Conservation (phyloP, 1,140 invertebrate species). For the Drosophila ananassae region DNA sequence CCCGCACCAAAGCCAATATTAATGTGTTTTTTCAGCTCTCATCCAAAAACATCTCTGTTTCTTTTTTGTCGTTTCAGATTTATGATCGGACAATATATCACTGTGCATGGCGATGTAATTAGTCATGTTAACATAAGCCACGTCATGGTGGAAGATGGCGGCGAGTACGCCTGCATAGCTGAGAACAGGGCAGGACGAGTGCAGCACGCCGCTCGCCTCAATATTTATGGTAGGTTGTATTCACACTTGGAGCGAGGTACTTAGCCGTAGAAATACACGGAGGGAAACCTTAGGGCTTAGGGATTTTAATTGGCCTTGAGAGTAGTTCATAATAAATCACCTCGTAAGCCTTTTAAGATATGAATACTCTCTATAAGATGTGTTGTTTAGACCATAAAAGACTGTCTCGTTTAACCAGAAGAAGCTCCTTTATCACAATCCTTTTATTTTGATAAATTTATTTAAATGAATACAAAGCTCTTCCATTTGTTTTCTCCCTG, state of each 20-base stretch:
- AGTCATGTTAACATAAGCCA: slow-evolving; percentile 94
- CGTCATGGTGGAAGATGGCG: slow-evolving; percentile 93
- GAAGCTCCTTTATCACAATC: too few relatives aligned
- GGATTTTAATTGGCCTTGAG: too few relatives aligned
- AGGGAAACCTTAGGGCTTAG: background rate
- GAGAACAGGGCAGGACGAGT: slow-evolving; percentile 91
- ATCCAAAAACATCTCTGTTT: slow-evolving; percentile 24
- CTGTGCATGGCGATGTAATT: slow-evolving; percentile 92
- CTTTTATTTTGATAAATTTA: too few relatives aligned
- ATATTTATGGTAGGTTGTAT: slow-evolving; percentile 91
- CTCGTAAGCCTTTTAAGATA: too few relatives aligned
- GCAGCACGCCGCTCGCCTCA: slow-evolving; percentile 91
- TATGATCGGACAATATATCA: slow-evolving; percentile 92
- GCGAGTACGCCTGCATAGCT: slow-evolving; percentile 92
- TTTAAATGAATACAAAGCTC: too few relatives aligned
- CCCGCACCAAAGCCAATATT: slow-evolving; percentile 52
- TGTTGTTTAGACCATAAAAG: too few relatives aligned
- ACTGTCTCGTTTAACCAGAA: too few relatives aligned
- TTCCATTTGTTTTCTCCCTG: background rate
- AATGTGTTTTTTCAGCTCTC: slow-evolving; percentile 54
- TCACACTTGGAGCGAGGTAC: slow-evolving; percentile 32
- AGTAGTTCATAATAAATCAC: too few relatives aligned
- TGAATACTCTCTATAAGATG: too few relatives aligned
- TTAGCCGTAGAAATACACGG: slow-evolving; percentile 13
- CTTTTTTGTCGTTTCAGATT: slow-evolving; percentile 85